Evolutionary conservation across 1,140 invertebrate species (phyloP), one percentile per base, ranked within the genome.

Genomic region (Drosophila tani): DNA sequence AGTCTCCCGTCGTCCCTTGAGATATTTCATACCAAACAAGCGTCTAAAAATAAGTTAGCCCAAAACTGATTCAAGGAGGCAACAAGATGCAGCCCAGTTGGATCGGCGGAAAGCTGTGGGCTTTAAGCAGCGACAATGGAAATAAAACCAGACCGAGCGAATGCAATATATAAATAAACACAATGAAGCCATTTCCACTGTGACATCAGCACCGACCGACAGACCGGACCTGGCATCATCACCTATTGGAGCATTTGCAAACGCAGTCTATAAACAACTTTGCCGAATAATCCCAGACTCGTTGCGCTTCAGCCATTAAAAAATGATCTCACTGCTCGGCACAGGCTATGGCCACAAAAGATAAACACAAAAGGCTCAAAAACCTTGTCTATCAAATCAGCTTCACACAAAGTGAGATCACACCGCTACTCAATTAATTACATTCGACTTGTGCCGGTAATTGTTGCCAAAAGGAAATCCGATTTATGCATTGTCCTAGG

Each of bases 121-220:
- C 41, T 65, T 55, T 35, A 35, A 63, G 66, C 68, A 79, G 32
- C 75, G 60, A 87, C 70, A 79, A 87, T 63, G 53, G 60, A 59
- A 50, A 38, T 63, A 45, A 43, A 57, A 69, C 12, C 64, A 63
- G 63, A 81, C 62, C 65, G 59, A 50, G 41, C 57, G 65, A 88
- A 75, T 87, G 84, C 79, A 85, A 51, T 85, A 71, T 82, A 90
- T 80, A 85, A 91, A 90, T 85, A 90, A 90, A 76, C 69, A 58
- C 60, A 90, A 79, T 74, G 43, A 85, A 88, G 65, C 78, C 81
- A 88, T 90, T 90, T 90, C 82, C 86, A 65, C 70, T 55, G 75
- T 90, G 85, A 90, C 85, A 90, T 90, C 85, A 88, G 81, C 81
- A 60, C 55, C 51, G 55, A 49, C 56, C 21, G 21, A 49, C 56